These are phyloP conservation scores for Leptobrachium ailaonicum DNA, from an alignment of 2,113 vertebrate species.

Conservation along the genomic window DNA sequence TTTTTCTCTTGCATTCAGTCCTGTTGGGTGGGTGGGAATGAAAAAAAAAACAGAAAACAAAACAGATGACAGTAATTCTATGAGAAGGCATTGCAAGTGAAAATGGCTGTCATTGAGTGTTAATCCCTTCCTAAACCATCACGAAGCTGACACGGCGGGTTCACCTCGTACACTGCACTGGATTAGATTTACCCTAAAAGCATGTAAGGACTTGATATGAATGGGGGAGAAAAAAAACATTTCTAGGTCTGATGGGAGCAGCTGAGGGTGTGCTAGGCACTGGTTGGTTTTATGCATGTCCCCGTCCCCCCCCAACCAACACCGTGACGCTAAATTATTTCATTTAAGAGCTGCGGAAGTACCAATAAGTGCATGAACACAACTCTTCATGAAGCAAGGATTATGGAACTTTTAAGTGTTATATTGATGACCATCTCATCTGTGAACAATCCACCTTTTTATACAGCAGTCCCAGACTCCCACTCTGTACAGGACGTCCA, in stretches of 20 bases:
- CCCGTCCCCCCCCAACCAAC: neutral
- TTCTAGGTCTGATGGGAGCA: neutral
- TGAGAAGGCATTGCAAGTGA: neutral
- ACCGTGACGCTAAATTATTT: neutral
- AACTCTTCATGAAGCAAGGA: neutral
- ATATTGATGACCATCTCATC: too few species aligned
- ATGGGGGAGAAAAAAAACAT: neutral
- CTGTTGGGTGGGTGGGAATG: neutral
- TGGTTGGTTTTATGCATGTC: neutral
- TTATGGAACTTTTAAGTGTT: too few species aligned
- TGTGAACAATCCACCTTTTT: too few species aligned
- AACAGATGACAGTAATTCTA: too few species aligned
- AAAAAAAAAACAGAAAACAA: neutral
- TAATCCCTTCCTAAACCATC: neutral
- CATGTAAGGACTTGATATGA: too few species aligned
- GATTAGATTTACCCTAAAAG: neutral
- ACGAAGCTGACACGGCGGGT: too few species aligned
- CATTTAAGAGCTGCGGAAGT: neutral
- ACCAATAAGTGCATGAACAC: neutral
- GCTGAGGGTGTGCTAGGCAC: constrained; percentile 17
- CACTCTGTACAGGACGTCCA: neutral
- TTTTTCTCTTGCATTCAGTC: too few species aligned
- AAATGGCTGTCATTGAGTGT: neutral
- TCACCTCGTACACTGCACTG: too few species aligned
- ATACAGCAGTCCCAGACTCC: neutral